These are phyloP conservation scores for Cathartes aura DNA, from an alignment of 2,113 vertebrate genomes.

Conservation along the genomic window DNA sequence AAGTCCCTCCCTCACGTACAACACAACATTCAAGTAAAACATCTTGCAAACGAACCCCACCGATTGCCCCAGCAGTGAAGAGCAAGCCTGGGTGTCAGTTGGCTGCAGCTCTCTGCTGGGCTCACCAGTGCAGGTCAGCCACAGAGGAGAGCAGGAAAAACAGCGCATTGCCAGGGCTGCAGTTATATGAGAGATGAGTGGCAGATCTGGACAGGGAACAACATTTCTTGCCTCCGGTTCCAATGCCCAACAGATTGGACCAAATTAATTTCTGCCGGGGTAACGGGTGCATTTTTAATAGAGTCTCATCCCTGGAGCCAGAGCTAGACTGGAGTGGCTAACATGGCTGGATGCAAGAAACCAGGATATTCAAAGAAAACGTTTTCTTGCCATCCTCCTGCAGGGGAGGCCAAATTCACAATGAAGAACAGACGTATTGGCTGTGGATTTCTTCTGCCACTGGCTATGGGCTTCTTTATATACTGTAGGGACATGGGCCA, in stretches of 20 bases:
- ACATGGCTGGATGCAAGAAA: background rate
- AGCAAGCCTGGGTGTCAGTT: background rate
- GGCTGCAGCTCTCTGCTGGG: background rate
- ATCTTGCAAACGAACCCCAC: background rate
- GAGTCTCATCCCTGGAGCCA: background rate
- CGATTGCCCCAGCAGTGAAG: background rate
- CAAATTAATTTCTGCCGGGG: background rate
- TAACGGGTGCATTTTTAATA: background rate
- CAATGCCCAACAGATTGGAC: background rate
- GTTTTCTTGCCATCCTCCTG: background rate
- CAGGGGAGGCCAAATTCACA: background rate
- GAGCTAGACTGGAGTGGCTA: background rate
- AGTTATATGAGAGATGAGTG: background rate
- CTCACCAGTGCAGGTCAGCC: background rate
- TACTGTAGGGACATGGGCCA: background rate
- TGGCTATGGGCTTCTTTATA: background rate
- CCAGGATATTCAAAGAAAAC: background rate
- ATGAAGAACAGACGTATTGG: rapidly evolving
- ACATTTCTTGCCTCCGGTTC: background rate
- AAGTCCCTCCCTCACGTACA: background rate
- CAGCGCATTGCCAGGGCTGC: background rate
- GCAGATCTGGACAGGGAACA: background rate
- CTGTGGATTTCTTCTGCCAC: background rate
- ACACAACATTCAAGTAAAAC: background rate
- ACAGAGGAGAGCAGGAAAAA: background rate